A percentile compares a stretch with the other conserved stretches of the same genome.
Evolutionary conservation across 2,113 vertebrate genomes (phyloP).

Genomic region (Passerina amoena): DNA sequence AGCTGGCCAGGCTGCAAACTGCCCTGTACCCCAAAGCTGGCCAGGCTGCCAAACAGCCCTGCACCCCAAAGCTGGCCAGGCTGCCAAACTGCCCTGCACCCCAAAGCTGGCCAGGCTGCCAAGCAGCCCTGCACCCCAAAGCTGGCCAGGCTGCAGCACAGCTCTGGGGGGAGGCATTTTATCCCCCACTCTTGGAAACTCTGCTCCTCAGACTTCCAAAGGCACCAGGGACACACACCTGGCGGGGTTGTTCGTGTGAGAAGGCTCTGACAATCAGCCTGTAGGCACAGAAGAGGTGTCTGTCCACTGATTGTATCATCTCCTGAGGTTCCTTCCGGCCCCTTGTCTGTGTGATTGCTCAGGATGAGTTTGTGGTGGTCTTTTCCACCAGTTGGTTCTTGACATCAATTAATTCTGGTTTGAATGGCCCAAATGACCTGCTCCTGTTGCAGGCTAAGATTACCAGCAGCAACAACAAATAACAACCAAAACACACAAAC

Average conservation of each 20-base stretch:
- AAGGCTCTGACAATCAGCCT: neutral
- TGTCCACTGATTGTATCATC: neutral
- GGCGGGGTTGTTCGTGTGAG: neutral
- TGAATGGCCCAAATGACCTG: neutral
- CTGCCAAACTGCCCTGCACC: neutral
- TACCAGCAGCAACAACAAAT: neutral
- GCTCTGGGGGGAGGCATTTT: neutral
- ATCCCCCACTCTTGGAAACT: neutral
- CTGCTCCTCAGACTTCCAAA: neutral
- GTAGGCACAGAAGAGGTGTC: neutral
- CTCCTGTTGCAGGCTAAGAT: neutral
- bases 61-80: neutral
- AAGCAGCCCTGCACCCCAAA: neutral
- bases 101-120: neutral
- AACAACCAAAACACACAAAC: neutral
- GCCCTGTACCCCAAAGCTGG: neutral
- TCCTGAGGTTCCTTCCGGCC: neutral
- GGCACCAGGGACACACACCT: neutral
- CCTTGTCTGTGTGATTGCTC: neutral
- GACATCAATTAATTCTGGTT: neutral
- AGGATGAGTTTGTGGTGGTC: neutral
- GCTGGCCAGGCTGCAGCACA: neutral
- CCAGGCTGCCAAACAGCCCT: too few species aligned
- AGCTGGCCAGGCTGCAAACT: too few species aligned
- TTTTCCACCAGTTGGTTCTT: neutral